Evolutionary conservation across 2,888 invertebrate genomes (phyloP), one percentile per base, ranked within the genome.

Genomic region (Synergus umbraculus): DNA sequence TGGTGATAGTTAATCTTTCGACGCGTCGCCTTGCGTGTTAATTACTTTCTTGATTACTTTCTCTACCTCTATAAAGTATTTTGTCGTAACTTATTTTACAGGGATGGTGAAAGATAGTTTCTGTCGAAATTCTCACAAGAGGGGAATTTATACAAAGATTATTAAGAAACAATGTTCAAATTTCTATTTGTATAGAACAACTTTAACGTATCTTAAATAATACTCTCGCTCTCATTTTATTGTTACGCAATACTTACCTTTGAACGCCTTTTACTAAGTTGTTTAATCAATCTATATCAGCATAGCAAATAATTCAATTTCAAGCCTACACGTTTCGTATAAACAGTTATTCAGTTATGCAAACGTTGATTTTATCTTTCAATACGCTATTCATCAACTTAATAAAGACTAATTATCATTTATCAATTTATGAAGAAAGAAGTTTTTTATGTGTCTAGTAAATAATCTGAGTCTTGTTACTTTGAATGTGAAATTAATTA

Each of bases 11-110:
- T 80, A 80, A 80, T 78, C 63, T 76, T 54, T 64, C 76, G 77
- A 83, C 79, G 77, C 82, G 79, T 83, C 83, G 81, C 76, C 77
- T 79, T 65, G 73, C 80, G 81, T 81, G 84, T 81, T 84, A 84
- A 84, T 84, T 46, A 69, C 46, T 69, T 69, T 69, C 46, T 29
- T 69, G 49, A 69, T 69, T 69, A 69, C 46, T 46, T 69, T 49
- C 69, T 29, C 46, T 15, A 49, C 22, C 69, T 29, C 15, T 22
- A 46, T 69, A 22, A 69, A 49, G 49, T 49, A 69, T 69, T 49
- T 29, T 3, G 44, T 69, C 69, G 49, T 29, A 69, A 29, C 10
- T 46, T 49, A 69, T 69, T 69, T 46, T 69, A 69, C 22, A 10
- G 7, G 2, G 0, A 49, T 49, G 46, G 0, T n/a, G n/a, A 43